Conservation (phyloP, 2,888 invertebrate species). For the Dermolepida albohirtum region DNA sequence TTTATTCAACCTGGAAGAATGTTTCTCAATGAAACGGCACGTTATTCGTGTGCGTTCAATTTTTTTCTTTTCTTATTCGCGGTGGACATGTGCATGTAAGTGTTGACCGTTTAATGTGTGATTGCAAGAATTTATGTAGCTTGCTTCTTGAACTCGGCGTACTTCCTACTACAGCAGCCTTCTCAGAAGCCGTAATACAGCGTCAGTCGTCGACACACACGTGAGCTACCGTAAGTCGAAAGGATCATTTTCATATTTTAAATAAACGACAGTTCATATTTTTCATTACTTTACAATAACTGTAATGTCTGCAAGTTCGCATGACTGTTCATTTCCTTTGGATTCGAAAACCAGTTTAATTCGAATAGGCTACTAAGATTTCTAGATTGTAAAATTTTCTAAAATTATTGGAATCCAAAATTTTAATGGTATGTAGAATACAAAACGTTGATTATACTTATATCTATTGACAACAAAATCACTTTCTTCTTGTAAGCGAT, state of each 20-base stretch:
- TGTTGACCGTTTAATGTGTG: conserved; percentile 26
- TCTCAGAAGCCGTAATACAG: conserved; percentile 17
- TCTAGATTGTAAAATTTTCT: too few relatives aligned
- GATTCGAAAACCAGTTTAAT: too few relatives aligned
- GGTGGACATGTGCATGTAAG: conserved; percentile 9
- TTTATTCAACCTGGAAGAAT: background rate
- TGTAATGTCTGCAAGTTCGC: too few relatives aligned
- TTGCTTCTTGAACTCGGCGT: conserved; percentile 16
- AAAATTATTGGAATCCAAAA: too few relatives aligned
- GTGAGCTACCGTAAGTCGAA: conserved; percentile 12
- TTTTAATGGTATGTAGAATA: too few relatives aligned
- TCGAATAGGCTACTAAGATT: too few relatives aligned
- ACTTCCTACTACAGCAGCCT: conserved; percentile 21
- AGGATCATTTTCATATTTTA: conserved; percentile 6
- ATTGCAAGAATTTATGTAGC: conserved; percentile 29
- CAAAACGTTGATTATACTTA: too few relatives aligned
- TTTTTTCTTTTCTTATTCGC: conserved; percentile 12
- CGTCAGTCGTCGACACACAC: conserved; percentile 4
- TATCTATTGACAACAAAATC: too few relatives aligned
- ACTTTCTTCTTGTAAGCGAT: too few relatives aligned
- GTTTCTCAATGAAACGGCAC: conserved; percentile 17
- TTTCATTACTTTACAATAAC: too few relatives aligned
- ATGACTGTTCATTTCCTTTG: too few relatives aligned
- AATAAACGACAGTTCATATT: too few relatives aligned
- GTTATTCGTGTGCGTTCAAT: background rate